These are phyloP conservation scores for Ahaetulla prasina DNA, from an alignment of 2,113 vertebrate genomes.

Conservation along the genomic window DNA sequence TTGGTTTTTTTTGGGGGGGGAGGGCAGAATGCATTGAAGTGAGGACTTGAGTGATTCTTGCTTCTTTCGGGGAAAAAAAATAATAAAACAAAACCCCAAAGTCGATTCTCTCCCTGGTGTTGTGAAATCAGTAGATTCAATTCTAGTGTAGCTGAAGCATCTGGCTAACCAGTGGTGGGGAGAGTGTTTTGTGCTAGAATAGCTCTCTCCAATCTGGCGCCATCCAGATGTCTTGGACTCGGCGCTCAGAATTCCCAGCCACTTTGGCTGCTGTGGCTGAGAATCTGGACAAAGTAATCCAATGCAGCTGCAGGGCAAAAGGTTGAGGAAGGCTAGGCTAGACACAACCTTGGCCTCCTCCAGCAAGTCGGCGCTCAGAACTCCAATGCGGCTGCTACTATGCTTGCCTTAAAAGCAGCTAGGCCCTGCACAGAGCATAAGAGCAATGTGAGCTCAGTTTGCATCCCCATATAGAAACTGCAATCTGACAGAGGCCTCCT, in stretches of 20 bases:
- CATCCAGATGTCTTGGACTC: not conserved
- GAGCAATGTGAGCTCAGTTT: not conserved
- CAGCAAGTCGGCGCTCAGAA: too few species aligned
- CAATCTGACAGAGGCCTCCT: not conserved
- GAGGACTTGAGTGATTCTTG: not conserved
- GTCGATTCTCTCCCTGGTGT: not conserved
- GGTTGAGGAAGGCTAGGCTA: not conserved
- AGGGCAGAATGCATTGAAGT: not conserved
- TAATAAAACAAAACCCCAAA: not conserved
- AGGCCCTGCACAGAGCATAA: not conserved
- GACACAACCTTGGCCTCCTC: not conserved
- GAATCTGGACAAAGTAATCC: not conserved
- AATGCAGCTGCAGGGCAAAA: not conserved
- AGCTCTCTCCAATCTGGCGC: not conserved
- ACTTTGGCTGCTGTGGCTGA: not conserved
- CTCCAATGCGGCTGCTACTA: not conserved
- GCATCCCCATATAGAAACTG: not conserved
- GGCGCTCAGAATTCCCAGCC: not conserved
- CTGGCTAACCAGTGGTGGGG: not conserved
- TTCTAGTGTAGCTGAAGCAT: not conserved
- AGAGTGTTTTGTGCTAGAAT: not conserved
- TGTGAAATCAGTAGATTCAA: not conserved
- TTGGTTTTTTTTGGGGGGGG: not conserved
- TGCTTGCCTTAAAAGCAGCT: not conserved
- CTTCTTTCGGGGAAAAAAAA: not conserved